These are phyloP conservation scores for Amphipoea oculea DNA, from an alignment of 2,888 invertebrate species.

Conservation along the genomic window DNA sequence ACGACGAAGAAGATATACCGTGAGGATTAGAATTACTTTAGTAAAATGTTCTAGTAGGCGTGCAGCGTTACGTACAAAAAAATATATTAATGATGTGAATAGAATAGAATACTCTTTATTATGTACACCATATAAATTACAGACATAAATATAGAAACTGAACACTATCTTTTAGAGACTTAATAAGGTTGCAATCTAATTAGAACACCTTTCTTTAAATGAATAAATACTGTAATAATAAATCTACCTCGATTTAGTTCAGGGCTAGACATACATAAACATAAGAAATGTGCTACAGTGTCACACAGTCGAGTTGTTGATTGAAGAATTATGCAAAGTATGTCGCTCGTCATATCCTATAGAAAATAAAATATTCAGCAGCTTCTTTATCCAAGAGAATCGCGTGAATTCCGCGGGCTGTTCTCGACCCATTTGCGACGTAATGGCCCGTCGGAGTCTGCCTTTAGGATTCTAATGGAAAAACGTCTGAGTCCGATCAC, in stretches of 20 bases:
- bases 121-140: too few species aligned
- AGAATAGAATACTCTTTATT: too few species aligned
- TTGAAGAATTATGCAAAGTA: slow-evolving; percentile 77
- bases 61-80: neutral
- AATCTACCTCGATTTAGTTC: slow-evolving; percentile 75
- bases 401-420: slow-evolving; percentile 73
- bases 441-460: slow-evolving; percentile 79
- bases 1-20: neutral
- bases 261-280: slow-evolving; percentile 74
- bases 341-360: slow-evolving; percentile 73
- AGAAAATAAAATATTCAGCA: slow-evolving; percentile 63
- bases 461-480: slow-evolving; percentile 79
- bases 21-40: neutral
- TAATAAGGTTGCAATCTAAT: slow-evolving; percentile 26
- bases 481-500: slow-evolving; percentile 77
- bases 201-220: slow-evolving; percentile 35
- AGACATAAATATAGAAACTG: too few species aligned
- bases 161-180: slow-evolving; percentile 5
- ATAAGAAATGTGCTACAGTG: slow-evolving; percentile 75
- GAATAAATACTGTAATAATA: slow-evolving; percentile 45
- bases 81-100: neutral
- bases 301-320: slow-evolving; percentile 75
- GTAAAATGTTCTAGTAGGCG: neutral
- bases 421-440: slow-evolving; percentile 79
- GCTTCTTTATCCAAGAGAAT: slow-evolving; percentile 72